Evolutionary conservation across 2,888 invertebrate species (phyloP), one percentile per base, ranked within the genome.

Genomic region (Macroteleia sp.): DNA sequence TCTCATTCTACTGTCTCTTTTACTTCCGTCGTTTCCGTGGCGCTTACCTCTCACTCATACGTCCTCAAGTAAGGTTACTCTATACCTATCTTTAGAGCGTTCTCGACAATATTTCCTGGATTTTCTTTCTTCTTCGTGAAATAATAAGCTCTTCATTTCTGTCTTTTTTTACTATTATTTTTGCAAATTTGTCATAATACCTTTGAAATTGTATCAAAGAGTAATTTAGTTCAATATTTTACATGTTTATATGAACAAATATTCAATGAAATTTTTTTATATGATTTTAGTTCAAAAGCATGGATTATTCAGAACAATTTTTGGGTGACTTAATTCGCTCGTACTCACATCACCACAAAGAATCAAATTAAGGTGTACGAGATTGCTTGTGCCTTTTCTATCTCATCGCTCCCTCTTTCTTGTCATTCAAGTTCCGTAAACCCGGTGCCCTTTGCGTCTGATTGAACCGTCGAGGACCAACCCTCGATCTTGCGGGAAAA

Each of bases 121-220:
- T 70, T 74, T 79, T 80, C 81, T 81, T 81, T 71, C 79, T 85
- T 81, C 84, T 81, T 83, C 79, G 73, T 77, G 71, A 84, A 86
- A 89, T 89, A 89, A 89, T 89, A 88, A 89, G 88, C 89, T 87
- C 85, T 83, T 73, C 73, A 59, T 73, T 83, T 83, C 82, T 80
- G 76, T 76, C 78, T 64, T 64, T 66, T 69, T 69, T 73, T 52
- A 25, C 69, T 73, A 69, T 69, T 74, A 69, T 71, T 54, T 64
- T 75, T 52, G 69, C 75, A 32, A 78, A 81, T 80, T 76, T 76
- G 76, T 78, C 69, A 74, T 70, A 41, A 78, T 64, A 69, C 48
- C 62, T 70, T 64, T 74, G 62, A 64, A 69, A 59, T 61, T 73
- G 61, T 67, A 75, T 48, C 64, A 67, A 62, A 48, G 71, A 62